Conservation (phyloP, 2,888 invertebrate species). For the Actias luna region DNA sequence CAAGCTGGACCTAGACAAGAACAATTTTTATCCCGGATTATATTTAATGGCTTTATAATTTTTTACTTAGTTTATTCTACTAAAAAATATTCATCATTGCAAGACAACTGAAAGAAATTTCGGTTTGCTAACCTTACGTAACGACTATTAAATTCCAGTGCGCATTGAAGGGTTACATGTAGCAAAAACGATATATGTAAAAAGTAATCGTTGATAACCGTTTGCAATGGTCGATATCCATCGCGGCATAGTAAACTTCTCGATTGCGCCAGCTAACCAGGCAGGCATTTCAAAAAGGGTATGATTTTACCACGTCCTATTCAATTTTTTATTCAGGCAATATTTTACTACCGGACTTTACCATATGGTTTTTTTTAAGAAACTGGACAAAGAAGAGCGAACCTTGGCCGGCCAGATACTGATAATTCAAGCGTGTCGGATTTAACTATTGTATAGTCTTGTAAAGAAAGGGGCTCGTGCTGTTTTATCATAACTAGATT, state of each 20-base stretch:
- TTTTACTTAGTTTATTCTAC: neutral
- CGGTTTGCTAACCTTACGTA: slow-evolving; percentile 20
- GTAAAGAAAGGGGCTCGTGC: neutral
- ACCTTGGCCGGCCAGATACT: too few species aligned
- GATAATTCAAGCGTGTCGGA: neutral
- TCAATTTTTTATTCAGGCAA: too few species aligned
- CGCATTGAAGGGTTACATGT: slow-evolving; percentile 45
- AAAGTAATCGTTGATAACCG: slow-evolving; percentile 48
- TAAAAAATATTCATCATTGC: neutral
- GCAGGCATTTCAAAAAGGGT: neutral
- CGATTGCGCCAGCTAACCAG: neutral
- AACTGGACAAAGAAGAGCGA: too few species aligned
- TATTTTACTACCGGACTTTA: too few species aligned
- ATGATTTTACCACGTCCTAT: too few species aligned
- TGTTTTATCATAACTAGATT: neutral
- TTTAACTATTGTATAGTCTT: neutral
- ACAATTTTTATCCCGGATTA: neutral
- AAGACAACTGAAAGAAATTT: slow-evolving; percentile 16
- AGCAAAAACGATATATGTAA: slow-evolving; percentile 44
- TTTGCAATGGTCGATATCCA: slow-evolving; percentile 25
- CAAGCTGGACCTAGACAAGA: too few species aligned
- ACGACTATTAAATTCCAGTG: slow-evolving; percentile 41
- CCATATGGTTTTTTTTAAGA: too few species aligned
- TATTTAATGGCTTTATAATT: neutral
- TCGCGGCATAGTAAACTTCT: neutral